Evolutionary conservation across 2,113 vertebrate species (phyloP).

Genomic region (Hypomesus transpacificus): DNA sequence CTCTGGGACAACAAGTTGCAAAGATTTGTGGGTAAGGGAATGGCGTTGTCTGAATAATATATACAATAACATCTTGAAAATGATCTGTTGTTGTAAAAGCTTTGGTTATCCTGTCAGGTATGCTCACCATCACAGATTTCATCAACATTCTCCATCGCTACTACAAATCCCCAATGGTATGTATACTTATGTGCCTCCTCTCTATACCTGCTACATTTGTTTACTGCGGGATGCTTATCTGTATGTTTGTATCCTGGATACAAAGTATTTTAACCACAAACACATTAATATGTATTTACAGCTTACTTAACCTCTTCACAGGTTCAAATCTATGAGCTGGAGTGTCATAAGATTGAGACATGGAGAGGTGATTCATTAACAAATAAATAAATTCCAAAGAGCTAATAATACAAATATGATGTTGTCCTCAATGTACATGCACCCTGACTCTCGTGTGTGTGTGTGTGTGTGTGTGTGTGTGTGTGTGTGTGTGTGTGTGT

Average conservation of each 20-base stretch:
- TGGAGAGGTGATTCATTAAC: slow-evolving; percentile 87
- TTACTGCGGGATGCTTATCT: background rate
- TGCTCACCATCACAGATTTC: slow-evolving; percentile 99
- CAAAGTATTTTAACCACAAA: too few species aligned
- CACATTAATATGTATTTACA: too few species aligned
- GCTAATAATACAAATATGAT: slow-evolving; percentile 9
- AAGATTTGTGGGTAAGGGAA: slow-evolving; percentile 89
- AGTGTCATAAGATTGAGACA: slow-evolving; percentile 95
- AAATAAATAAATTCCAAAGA: slow-evolving; percentile 59
- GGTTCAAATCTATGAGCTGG: slow-evolving; percentile 96
- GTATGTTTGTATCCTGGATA: too few species aligned
- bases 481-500: slow-evolving; percentile 25
- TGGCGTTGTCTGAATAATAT: background rate
- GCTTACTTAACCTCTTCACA: slow-evolving; percentile 41
- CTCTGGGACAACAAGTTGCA: slow-evolving; percentile 92
- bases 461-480: slow-evolving; percentile 4
- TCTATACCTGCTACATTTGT: background rate
- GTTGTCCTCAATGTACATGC: background rate
- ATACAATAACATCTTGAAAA: background rate
- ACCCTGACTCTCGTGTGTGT: background rate
- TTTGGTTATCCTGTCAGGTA: slow-evolving; percentile 69
- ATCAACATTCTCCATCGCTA: slow-evolving; percentile 96
- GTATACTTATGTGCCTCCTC: slow-evolving; percentile 23
- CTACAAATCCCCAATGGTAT: slow-evolving; percentile 92
- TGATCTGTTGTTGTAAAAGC: background rate